Percentiles rank a stretch among this genome's conserved stretches.
These are phyloP conservation scores for Thamnophis sirtalis DNA, from an alignment of 2,113 vertebrate species.

Conservation along the genomic window DNA sequence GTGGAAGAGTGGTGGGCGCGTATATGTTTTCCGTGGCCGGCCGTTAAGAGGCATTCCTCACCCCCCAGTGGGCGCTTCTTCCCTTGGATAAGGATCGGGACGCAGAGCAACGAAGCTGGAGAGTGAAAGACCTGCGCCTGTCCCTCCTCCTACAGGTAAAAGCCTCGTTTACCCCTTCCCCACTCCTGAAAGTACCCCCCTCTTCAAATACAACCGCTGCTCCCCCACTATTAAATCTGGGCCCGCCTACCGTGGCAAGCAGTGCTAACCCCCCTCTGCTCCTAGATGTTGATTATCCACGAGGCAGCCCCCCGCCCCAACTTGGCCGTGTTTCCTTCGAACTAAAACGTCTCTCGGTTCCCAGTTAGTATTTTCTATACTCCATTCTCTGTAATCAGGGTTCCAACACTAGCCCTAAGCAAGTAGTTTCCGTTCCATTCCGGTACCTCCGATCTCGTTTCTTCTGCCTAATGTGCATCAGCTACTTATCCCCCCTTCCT, in stretches of 20 bases:
- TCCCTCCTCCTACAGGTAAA: conserved; percentile 11
- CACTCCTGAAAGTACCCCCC: background rate
- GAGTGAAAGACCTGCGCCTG: background rate
- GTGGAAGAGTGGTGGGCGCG: conserved; percentile 32
- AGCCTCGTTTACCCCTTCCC: background rate
- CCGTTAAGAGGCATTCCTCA: conserved; percentile 16
- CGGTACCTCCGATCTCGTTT: background rate
- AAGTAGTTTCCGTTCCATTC: background rate
- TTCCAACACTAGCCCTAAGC: background rate
- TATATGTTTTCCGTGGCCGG: conserved; percentile 38
- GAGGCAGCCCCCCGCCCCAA: background rate
- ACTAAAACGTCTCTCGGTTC: background rate
- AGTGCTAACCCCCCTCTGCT: background rate
- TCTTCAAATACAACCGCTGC: background rate
- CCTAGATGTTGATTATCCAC: background rate
- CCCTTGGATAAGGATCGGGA: conserved; percentile 9
- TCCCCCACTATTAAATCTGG: background rate
- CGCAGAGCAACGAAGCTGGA: background rate
- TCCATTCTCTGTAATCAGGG: background rate
- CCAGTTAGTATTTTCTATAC: background rate
- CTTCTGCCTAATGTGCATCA: background rate
- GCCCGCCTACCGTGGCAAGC: background rate
- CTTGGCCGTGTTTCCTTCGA: background rate
- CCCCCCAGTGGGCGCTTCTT: conserved; percentile 6
- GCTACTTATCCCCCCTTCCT: background rate